Conservation (phyloP, 2,797 vertebrate genomes). For the Tolypeutes matacus region DNA sequence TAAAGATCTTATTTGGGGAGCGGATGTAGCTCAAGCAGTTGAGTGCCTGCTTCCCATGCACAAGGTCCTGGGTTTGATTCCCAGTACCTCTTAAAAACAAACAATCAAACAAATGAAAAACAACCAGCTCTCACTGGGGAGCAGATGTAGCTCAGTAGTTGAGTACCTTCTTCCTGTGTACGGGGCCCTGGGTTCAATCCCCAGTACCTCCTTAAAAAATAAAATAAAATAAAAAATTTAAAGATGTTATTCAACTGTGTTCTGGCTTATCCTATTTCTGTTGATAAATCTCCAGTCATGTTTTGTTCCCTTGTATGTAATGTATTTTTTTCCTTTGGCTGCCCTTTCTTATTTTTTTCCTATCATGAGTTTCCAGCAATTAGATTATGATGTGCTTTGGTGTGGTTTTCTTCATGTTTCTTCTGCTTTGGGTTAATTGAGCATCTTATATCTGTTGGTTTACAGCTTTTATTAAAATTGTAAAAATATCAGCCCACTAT, state of each 20-base stretch:
- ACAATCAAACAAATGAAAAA: too few species aligned
- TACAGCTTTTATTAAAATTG: neutral
- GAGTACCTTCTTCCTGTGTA: too few species aligned
- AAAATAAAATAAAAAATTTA: too few species aligned
- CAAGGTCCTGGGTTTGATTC: too few species aligned
- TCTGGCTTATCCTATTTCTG: neutral
- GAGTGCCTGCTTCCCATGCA: too few species aligned
- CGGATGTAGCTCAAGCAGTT: too few species aligned
- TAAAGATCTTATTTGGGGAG: neutral
- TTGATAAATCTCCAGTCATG: neutral
- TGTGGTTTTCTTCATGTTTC: neutral
- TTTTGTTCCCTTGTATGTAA: neutral
- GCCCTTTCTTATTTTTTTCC: neutral
- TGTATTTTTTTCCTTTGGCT: neutral
- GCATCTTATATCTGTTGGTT: neutral
- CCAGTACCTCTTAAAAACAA: too few species aligned
- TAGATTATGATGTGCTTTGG: neutral
- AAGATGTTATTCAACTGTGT: neutral
- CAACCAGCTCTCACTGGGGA: too few species aligned
- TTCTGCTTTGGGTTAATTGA: neutral
- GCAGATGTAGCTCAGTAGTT: too few species aligned
- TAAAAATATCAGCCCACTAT: neutral
- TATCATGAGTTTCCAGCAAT: slow-evolving; percentile 7
- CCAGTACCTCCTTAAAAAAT: too few species aligned
- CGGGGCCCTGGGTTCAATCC: too few species aligned